Evolutionary conservation across 1,140 invertebrate genomes (phyloP).

Genomic region (Trypoxylus dichotomus): DNA sequence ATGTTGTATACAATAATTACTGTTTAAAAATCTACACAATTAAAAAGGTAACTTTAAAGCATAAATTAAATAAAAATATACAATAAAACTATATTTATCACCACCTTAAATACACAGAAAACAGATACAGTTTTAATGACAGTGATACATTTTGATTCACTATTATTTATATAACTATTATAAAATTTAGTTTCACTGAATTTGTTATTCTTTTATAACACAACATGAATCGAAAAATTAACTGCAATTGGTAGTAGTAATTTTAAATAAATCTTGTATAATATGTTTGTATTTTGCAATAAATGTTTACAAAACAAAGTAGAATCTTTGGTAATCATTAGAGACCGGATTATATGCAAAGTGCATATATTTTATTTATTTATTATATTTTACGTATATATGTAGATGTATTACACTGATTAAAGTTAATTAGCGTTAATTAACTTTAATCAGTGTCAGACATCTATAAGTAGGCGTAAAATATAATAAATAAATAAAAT

Average conservation of each 20-base stretch:
- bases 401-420: too few relatives aligned
- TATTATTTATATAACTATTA: not conserved
- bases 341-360: too few relatives aligned
- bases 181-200: not conserved
- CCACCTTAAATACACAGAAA: constrained; percentile 14
- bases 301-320: too few relatives aligned
- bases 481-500: too few relatives aligned
- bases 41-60: not conserved
- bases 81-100: constrained; percentile 19
- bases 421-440: too few relatives aligned
- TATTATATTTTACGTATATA: too few relatives aligned
- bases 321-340: too few relatives aligned
- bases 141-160: constrained; percentile 11
- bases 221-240: not conserved
- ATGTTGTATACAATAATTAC: not conserved
- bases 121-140: not conserved
- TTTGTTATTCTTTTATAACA: not conserved
- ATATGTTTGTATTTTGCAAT: too few relatives aligned
- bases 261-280: too few relatives aligned
- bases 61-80: constrained; percentile 15
- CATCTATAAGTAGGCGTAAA: too few relatives aligned
- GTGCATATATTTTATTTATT: too few relatives aligned
- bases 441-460: too few relatives aligned
- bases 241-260: not conserved
- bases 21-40: not conserved